Evolutionary conservation across 2,797 vertebrate species (phyloP).

Genomic region (Chloroceryle amazona): DNA sequence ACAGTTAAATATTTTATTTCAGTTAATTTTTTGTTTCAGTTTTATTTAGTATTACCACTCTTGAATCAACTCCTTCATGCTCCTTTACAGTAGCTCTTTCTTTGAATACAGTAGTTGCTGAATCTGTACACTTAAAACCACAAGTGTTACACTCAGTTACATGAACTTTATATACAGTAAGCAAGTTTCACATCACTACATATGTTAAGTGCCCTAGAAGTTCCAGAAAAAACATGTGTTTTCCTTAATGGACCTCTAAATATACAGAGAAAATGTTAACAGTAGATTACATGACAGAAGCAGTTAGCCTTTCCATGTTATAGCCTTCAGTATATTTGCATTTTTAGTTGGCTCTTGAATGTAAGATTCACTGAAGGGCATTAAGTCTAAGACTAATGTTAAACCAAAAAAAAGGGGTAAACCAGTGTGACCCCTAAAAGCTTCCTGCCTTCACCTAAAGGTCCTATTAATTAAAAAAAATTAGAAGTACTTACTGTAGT

Average conservation of each 20-base stretch:
- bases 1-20: neutral
- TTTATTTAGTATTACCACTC: neutral
- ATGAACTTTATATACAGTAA: fast-evolving
- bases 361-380: neutral
- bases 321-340: neutral
- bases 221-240: neutral
- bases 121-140: neutral
- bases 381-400: neutral
- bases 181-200: neutral
- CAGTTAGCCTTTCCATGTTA: neutral
- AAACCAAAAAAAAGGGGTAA: neutral
- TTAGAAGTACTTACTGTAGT: constrained; percentile 92
- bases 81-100: neutral
- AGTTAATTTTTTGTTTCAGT: neutral
- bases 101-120: fast-evolving
- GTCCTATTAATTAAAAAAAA: neutral
- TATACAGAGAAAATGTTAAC: neutral
- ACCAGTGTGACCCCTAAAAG: neutral
- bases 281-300: neutral
- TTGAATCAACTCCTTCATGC: neutral
- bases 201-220: neutral
- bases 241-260: neutral
- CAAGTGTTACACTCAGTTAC: neutral
- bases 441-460: neutral
- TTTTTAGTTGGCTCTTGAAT: neutral